A percentile compares a stretch with the other conserved stretches of the same genome.
These are phyloP conservation scores for Hippoglossus stenolepis DNA, from an alignment of 2,113 vertebrate genomes.

Conservation along the genomic window DNA sequence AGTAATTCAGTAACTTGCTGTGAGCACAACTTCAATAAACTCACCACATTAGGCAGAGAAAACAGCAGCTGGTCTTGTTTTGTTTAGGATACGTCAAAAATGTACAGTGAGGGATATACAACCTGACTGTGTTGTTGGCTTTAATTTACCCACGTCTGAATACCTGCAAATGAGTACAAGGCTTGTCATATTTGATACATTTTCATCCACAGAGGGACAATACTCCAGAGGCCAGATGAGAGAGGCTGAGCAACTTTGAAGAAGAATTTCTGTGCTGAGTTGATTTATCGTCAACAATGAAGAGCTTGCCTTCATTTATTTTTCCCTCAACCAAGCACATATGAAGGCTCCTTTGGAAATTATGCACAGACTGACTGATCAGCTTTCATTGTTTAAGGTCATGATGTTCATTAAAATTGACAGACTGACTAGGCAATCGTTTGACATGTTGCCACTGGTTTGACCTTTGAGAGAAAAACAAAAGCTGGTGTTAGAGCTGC, in stretches of 20 bases:
- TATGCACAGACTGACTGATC: constrained; percentile 71
- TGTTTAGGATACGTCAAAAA: constrained; percentile 33
- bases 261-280: constrained; percentile 57
- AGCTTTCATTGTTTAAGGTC: constrained; percentile 82
- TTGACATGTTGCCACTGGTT: constrained; percentile 64
- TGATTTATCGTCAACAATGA: constrained; percentile 57
- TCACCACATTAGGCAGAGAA: constrained; percentile 1
- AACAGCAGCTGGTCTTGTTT: constrained; percentile 37
- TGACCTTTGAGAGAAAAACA: constrained; percentile 73
- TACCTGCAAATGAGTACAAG: constrained; percentile 47
- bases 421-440: constrained; percentile 67
- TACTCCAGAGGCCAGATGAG: constrained; percentile 53
- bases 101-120: constrained; percentile 23
- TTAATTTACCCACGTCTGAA: constrained; percentile 49
- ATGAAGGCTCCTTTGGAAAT: constrained; percentile 57
- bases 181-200: constrained; percentile 55
- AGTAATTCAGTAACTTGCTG: not conserved
- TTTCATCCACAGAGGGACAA: constrained; percentile 27
- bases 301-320: constrained; percentile 25
- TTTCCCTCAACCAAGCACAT: not conserved
- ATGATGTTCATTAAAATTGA: constrained; percentile 82
- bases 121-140: constrained; percentile 51
- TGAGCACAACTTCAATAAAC: constrained; percentile 16
- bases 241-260: constrained; percentile 55
- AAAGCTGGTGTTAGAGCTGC: constrained; percentile 55